A percentile compares a stretch with the other conserved stretches of the same genome.
Evolutionary conservation across 64 coral and sea anemone species (phyloP).

Genomic region (Pachyseris speciosa): DNA sequence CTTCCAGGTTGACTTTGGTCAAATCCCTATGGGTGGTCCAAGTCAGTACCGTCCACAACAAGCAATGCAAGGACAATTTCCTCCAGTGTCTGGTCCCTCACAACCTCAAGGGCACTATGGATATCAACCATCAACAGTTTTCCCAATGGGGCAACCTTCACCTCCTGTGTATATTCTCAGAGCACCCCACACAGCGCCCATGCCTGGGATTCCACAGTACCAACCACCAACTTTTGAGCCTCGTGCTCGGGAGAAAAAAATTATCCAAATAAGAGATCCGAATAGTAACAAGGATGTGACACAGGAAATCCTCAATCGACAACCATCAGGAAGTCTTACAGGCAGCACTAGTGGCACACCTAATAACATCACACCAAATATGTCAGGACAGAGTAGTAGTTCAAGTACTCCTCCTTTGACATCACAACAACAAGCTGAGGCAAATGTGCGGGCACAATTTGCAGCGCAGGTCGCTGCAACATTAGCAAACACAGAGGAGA

Average conservation of each 20-base stretch:
- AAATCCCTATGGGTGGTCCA: conserved; percentile 32
- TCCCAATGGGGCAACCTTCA: conserved; percentile 7
- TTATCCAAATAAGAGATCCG: conserved; percentile 82
- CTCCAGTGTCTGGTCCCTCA: conserved; percentile 50
- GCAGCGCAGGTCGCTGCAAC: conserved; percentile 82
- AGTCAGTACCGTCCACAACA: conserved; percentile 46
- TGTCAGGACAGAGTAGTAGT: conserved; percentile 72
- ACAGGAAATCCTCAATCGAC: conserved; percentile 70
- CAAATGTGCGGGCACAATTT: conserved; percentile 62
- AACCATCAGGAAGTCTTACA: conserved; percentile 32
- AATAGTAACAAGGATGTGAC: conserved; percentile 89
- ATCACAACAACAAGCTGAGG: conserved; percentile 42
- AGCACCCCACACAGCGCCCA: not conserved
- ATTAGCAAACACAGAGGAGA: conserved; percentile 21
- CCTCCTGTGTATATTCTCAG: conserved; percentile 41
- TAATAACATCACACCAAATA: conserved; percentile 47
- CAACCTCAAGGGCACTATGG: conserved; percentile 36
- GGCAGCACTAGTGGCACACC: conserved; percentile 43
- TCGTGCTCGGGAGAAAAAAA: conserved; percentile 56
- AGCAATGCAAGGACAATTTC: conserved; percentile 61
- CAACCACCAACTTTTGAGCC: conserved; percentile 12
- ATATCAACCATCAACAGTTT: conserved; percentile 35
- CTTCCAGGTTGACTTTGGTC: conserved; percentile 59
- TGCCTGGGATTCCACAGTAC: not conserved
- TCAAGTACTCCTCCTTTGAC: conserved; percentile 82